Conservation (phyloP, 2,797 vertebrate species). For the Melanotaenia parkinsoni region DNA sequence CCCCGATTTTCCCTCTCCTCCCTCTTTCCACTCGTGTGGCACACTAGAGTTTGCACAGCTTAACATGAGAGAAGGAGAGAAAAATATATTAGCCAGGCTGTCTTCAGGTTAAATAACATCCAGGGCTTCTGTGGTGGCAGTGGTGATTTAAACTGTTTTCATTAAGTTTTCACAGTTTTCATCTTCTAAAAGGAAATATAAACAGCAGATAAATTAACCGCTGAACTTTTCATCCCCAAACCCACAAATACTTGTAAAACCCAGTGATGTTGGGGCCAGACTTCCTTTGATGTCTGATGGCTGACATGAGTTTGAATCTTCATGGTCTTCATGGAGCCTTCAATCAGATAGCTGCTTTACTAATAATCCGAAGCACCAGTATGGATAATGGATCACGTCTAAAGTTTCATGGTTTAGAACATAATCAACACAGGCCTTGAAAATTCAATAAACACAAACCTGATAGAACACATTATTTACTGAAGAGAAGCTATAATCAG, state of each 20-base stretch:
- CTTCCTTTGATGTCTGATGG: slow-evolving; percentile 24
- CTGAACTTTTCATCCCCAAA: slow-evolving; percentile 18
- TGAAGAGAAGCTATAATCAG: no score
- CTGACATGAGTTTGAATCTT: slow-evolving; percentile 29
- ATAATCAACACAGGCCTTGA: no score
- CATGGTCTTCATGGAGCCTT: background rate
- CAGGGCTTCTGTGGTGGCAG: slow-evolving; percentile 40
- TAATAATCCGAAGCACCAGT: no score
- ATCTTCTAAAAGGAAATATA: slow-evolving; percentile 19
- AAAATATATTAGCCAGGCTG: slow-evolving; percentile 56
- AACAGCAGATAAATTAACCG: slow-evolving; percentile 18
- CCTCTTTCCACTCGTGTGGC: slow-evolving; percentile 66
- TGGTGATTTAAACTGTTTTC: slow-evolving; percentile 35
- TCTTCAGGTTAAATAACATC: slow-evolving; percentile 47
- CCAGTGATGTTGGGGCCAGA: slow-evolving; percentile 25
- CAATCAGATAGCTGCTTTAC: background rate
- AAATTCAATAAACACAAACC: no score
- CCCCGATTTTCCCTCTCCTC: slow-evolving; percentile 54
- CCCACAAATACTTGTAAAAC: slow-evolving; percentile 24
- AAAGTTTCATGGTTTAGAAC: no score
- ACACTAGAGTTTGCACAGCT: slow-evolving; percentile 66
- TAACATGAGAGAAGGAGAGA: slow-evolving; percentile 58
- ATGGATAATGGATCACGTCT: no score
- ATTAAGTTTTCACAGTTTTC: slow-evolving; percentile 47
- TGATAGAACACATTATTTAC: no score